Percentiles rank a stretch among this genome's conserved stretches.
Evolutionary conservation across 2,888 invertebrate species (phyloP).

Genomic region (Notodonta dromedarius): DNA sequence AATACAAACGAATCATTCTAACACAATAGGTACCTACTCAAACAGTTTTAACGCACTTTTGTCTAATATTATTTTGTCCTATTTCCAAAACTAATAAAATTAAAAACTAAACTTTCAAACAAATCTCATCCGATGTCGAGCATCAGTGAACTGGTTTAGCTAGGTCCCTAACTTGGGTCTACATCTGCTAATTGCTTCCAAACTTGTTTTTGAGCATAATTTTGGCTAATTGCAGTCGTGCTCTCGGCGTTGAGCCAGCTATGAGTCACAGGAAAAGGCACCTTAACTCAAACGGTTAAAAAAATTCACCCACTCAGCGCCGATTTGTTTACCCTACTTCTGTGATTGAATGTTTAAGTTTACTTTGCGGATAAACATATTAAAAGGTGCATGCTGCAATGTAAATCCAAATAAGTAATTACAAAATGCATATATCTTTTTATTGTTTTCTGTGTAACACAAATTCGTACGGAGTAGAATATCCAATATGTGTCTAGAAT

Average conservation of each 20-base stretch:
- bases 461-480: too few relatives aligned
- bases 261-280: slow-evolving; percentile 58
- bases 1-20: too few relatives aligned
- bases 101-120: slow-evolving; percentile 31
- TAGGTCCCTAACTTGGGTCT: slow-evolving; percentile 65
- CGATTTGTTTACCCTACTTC: slow-evolving; percentile 45
- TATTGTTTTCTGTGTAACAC: too few relatives aligned
- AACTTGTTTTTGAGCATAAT: slow-evolving; percentile 81
- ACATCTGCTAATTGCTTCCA: slow-evolving; percentile 79
- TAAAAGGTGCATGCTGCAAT: too few relatives aligned
- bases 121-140: slow-evolving; percentile 53
- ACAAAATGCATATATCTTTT: too few relatives aligned
- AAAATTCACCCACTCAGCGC: slow-evolving; percentile 36
- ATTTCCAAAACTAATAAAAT: slow-evolving; percentile 40
- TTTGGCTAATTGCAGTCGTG: slow-evolving; percentile 79
- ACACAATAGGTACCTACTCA: too few relatives aligned
- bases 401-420: too few relatives aligned
- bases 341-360: slow-evolving; percentile 18
- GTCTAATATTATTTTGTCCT: neutral
- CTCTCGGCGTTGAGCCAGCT: slow-evolving; percentile 70
- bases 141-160: slow-evolving; percentile 61
- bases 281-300: slow-evolving; percentile 62
- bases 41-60: too few relatives aligned
- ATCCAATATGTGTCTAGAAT: too few relatives aligned
- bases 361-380: too few relatives aligned